Evolutionary conservation across 53 echinoderm and acorn worm genomes (phyloP), one percentile per base, ranked within the genome.

Genomic region (Zoroaster sp.): DNA sequence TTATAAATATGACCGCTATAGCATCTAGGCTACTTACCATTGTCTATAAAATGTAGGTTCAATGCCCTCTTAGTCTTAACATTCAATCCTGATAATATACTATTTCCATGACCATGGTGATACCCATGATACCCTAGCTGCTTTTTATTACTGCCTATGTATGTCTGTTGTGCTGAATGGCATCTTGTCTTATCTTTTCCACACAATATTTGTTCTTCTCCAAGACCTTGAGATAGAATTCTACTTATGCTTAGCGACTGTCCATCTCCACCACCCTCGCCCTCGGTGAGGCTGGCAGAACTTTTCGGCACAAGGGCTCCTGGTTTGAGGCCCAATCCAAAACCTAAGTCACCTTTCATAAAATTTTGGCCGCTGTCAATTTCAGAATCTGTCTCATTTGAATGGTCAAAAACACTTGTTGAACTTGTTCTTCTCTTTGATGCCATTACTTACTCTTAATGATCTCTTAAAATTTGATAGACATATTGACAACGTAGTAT

Each of bases 301-400:
- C 31, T 43, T 43, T 13, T 25, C 53, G 33, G 28, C 13, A 44
- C 41, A 14, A 95, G 69, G 17, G 93, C 88, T 39, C 95, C 95
- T 32, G 95, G 95, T 72, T 91, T 93, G 11, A 95, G 74, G 23
- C 95, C 95, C n/a, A 83, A 78, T 1, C 95, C 95, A 49, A 91
- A 73, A 4, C 95, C 95, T 2, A 95, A 44, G 80, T 95, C 95
- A 21, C 93, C 95, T 75, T 74, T 39, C 40, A 31, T 67, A 3
- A 81, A 66, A 20, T 36, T 55, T 35, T 78, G 78, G 30, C 41
- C 14, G 38, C 39, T 4, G 38, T 79, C 80, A 41, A 11, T 42
- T 41, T 42, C 66, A 39, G 23, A 81, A 37, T 30, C 31, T 14
- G 81, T 31, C 67, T 42, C 32, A 7, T 47, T 35, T 13, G 23